A percentile compares a stretch with the other conserved stretches of the same genome.
These are phyloP conservation scores for Dromaius novaehollandiae DNA, from an alignment of 2,113 vertebrate genomes.

Conservation along the genomic window DNA sequence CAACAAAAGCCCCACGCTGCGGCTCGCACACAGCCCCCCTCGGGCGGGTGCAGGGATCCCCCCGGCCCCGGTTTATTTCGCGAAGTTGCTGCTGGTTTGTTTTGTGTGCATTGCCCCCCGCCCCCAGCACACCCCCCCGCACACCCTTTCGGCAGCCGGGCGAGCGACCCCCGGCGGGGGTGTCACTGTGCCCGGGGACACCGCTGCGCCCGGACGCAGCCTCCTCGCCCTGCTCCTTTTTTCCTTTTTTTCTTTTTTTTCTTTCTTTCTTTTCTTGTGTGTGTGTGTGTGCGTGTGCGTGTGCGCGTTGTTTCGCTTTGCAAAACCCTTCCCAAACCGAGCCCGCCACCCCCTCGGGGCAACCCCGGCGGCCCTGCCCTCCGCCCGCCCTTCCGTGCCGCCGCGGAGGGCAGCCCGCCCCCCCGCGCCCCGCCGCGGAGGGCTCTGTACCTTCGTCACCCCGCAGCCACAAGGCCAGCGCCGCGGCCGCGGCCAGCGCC, in stretches of 20 bases:
- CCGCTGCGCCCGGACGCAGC: neutral
- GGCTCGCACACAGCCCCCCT: neutral
- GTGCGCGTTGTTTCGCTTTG: no score
- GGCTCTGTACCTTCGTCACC: conserved; percentile 18
- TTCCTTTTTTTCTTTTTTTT: no score
- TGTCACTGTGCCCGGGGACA: neutral
- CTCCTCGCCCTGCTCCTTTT: no score
- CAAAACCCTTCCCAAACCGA: no score
- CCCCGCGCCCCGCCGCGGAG: no score
- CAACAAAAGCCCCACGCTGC: neutral
- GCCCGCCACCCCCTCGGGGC: no score
- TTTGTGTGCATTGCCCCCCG: neutral
- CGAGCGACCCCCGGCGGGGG: neutral
- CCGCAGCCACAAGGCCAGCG: conserved; percentile 65
- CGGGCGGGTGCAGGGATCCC: neutral
- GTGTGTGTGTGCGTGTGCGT: no score
- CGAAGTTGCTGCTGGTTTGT: neutral
- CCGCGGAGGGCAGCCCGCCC: no score
- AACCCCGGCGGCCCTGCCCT: no score
- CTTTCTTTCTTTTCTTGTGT: no score
- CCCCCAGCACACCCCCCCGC: neutral
- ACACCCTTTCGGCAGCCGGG: neutral
- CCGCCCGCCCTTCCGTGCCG: no score
- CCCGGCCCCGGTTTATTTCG: neutral
- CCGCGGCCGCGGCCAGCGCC: conserved; percentile 50